Base-by-base conservation (phyloP, 2,888 invertebrate species). In the Scaptomyza parva region DNA sequence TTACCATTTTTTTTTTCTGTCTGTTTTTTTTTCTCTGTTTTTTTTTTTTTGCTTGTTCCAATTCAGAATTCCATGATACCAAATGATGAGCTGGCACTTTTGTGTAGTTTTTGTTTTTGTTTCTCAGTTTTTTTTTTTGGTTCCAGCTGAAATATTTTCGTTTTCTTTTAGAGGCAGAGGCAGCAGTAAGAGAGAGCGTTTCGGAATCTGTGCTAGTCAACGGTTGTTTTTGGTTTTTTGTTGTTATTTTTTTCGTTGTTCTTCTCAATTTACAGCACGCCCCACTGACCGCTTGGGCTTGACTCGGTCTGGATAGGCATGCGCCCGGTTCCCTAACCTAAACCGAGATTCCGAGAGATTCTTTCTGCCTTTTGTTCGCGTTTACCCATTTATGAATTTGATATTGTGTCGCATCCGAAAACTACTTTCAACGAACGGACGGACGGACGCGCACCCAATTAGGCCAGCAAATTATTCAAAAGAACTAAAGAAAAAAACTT, bases 101-200 rank as follows among this genome's bases (percentile, higher is more conserved):
- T 47, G 20, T n/a, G 18, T 58, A 57, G 30, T 20, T 51, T 17
- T 26, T 20, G n/a, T 11, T 26, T 9, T 17, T 12, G 2, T 41
- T 28, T 30, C 9, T 20, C n/a, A n/a, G n/a, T 22, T 22, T 12
- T 28, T 18, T 43, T 61, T 47, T 28, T 22, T 22, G 14, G 81
- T 86, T 82, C 84, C 84, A 82, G 61, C 68, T 80, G 68, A 80
- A 86, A 80, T 76, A 76, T 82, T 82, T 86, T 82, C 86, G 78
- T 82, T 82, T 82, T 85, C 81, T 82, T 79, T 82, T 48, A 51
- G 37, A n/a, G 28, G 1, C 11, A 12, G 11, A 30, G 30, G 12
- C 12, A 30, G 30, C n/a, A n/a, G n/a, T n/a, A n/a, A 30, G 33
- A n/a, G 54, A 37, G 7, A 14, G 48, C n/a, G 20, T 9, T 17